These are phyloP conservation scores for Haliclona indistincta DNA, from an alignment of 37 sponge, comb jelly and placozoan species.

Conservation along the genomic window DNA sequence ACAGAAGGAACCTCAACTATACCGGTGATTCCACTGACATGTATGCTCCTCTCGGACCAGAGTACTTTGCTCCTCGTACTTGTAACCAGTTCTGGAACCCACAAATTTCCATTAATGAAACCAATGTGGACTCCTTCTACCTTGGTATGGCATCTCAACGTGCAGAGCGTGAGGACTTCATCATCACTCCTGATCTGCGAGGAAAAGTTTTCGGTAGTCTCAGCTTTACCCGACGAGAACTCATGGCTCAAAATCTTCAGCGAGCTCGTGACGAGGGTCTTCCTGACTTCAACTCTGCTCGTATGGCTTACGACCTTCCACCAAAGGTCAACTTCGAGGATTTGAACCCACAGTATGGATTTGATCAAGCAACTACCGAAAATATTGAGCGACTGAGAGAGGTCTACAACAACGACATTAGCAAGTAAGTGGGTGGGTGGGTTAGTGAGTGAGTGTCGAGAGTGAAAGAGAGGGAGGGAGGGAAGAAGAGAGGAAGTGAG, in stretches of 20 bases:
- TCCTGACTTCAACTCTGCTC: slow-evolving; percentile 88
- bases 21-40: background rate
- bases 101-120: slow-evolving; percentile 55
- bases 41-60: background rate
- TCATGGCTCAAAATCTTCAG: slow-evolving; percentile 94
- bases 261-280: slow-evolving; percentile 95
- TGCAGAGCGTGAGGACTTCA: slow-evolving; percentile 88
- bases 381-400: slow-evolving; percentile 76
- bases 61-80: slow-evolving; percentile 75
- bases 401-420: slow-evolving; percentile 80
- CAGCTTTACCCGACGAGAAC: slow-evolving; percentile 85
- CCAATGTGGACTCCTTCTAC: slow-evolving; percentile 77
- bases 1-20: background rate
- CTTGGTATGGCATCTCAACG: slow-evolving; percentile 82
- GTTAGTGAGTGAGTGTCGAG: no score
- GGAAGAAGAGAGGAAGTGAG: no score
- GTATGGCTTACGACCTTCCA: slow-evolving; percentile 72
- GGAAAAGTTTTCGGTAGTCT: slow-evolving; percentile 90
- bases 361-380: slow-evolving; percentile 33
- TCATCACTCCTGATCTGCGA: slow-evolving; percentile 88
- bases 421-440: no score
- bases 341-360: slow-evolving; percentile 78
- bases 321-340: slow-evolving; percentile 51
- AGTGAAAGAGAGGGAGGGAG: no score
- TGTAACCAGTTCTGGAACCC: slow-evolving; percentile 95